phyloP scores from a whole-genome alignment of 2,888 invertebrate species.

The Omphaloscelis lunosa region DNA sequence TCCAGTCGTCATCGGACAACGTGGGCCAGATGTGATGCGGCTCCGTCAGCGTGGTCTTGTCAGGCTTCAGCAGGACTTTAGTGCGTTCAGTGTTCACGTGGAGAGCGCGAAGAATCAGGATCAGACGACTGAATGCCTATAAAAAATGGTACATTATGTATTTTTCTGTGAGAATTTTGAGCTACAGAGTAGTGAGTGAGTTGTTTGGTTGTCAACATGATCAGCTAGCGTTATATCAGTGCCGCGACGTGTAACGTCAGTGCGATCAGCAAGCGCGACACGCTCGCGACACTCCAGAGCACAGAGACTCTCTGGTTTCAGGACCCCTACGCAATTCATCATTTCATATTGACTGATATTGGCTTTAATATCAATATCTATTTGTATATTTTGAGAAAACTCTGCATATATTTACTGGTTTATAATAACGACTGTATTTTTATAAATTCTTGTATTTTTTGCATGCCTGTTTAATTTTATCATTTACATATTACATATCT shows the following conservation, averaged over 20 bases:
- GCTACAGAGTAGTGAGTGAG: too few relatives aligned
- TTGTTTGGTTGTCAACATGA: constrained; percentile 57
- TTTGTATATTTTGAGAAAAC: too few relatives aligned
- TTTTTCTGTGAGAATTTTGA: too few relatives aligned
- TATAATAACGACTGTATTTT: too few relatives aligned
- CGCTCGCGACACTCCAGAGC: constrained; percentile 79
- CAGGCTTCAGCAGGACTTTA: constrained; percentile 99
- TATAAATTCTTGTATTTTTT: too few relatives aligned
- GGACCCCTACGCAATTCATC: constrained; percentile 90
- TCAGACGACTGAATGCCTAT: constrained; percentile 98
- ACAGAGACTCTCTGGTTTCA: constrained; percentile 87
- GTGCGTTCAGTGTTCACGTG: constrained; percentile 99
- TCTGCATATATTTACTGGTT: too few relatives aligned
- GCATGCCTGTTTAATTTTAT: too few relatives aligned
- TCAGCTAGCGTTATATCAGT: constrained; percentile 85
- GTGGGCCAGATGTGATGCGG: constrained; percentile 99
- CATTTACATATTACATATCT: too few relatives aligned
- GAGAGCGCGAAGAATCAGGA: constrained; percentile 98
- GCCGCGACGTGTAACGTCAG: constrained; percentile 59
- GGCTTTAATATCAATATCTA: too few relatives aligned
- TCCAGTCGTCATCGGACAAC: constrained; percentile 99
- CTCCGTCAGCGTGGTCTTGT: constrained; percentile 99
- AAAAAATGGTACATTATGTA: neutral
- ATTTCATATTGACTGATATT: constrained; percentile 64
- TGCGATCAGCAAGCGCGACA: constrained; percentile 76